Percentiles rank a stretch among this genome's conserved stretches.
Evolutionary conservation across 2,113 vertebrate genomes (phyloP).

Genomic region (Halichoeres trimaculatus): DNA sequence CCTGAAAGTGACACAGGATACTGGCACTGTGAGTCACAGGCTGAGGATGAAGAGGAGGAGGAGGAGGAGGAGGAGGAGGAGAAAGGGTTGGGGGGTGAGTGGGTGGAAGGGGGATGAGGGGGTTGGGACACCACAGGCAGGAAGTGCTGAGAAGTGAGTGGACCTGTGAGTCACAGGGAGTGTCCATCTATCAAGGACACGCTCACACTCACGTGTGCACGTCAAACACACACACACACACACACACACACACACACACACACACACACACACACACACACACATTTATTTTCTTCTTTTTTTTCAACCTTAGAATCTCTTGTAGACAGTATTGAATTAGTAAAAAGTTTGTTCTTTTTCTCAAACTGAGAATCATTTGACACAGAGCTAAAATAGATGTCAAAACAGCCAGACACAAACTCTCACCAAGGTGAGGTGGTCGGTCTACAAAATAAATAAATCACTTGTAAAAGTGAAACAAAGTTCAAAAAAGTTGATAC

Average conservation of each 20-base stretch:
- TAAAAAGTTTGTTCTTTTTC: too few species aligned
- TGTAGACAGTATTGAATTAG: too few species aligned
- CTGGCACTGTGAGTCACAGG: constrained; percentile 79
- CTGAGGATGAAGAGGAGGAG: constrained; percentile 44
- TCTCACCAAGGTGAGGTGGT: too few species aligned
- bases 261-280: not conserved
- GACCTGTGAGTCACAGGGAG: constrained; percentile 77
- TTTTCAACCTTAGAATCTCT: too few species aligned
- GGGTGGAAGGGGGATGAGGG: constrained; percentile 6
- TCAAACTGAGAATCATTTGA: too few species aligned
- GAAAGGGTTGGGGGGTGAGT: constrained; percentile 29
- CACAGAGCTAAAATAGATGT: too few species aligned
- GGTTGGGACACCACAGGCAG: constrained; percentile 9
- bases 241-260: constrained; percentile 1
- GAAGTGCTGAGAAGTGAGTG: constrained; percentile 50
- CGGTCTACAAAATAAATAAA: too few species aligned
- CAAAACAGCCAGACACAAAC: too few species aligned
- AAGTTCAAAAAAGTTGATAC: too few species aligned
- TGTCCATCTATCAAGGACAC: constrained; percentile 47
- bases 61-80: constrained; percentile 1
- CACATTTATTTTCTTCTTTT: too few species aligned
- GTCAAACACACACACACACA: not conserved
- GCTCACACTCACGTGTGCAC: constrained; percentile 2
- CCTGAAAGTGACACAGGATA: constrained; percentile 72
- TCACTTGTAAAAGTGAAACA: too few species aligned